phyloP scores from a whole-genome alignment of 2,888 invertebrate genomes.

The Trichopria drosophilae region DNA sequence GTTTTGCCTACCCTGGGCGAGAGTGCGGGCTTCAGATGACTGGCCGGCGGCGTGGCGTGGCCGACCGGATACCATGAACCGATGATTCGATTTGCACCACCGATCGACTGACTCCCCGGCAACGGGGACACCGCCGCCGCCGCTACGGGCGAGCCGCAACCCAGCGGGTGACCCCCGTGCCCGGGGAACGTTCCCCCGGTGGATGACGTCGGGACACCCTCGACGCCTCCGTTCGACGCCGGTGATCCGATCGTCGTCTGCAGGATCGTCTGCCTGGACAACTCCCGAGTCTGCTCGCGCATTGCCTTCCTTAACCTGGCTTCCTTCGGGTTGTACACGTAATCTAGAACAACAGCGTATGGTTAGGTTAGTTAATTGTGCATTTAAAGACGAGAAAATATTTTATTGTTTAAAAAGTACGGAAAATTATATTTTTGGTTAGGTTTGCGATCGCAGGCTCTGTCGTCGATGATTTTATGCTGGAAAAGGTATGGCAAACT shows the following conservation, averaged over 20 bases:
- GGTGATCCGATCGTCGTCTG: neutral
- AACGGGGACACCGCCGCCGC: conserved; percentile 35
- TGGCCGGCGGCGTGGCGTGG: conserved; percentile 39
- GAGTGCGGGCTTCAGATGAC: conserved; percentile 47
- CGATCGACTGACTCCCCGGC: conserved; percentile 27
- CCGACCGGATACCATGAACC: conserved; percentile 50
- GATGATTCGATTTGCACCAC: conserved; percentile 45
- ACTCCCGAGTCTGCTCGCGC: conserved; percentile 59
- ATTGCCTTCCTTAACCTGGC: conserved; percentile 66
- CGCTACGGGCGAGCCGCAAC: conserved; percentile 11
- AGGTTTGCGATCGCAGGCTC: too few species aligned
- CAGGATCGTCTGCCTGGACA: conserved; percentile 49
- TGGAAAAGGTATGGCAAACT: too few species aligned
- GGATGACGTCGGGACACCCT: conserved; percentile 26
- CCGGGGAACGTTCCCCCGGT: conserved; percentile 12
- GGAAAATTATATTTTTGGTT: too few species aligned
- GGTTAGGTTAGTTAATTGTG: too few species aligned
- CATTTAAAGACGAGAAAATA: too few species aligned
- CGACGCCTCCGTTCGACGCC: conserved; percentile 18
- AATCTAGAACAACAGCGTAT: too few species aligned
- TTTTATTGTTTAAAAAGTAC: too few species aligned
- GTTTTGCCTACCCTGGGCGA: conserved; percentile 44
- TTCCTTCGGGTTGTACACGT: conserved; percentile 69
- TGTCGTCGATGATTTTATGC: too few species aligned
- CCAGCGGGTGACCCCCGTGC: conserved; percentile 19